These are phyloP conservation scores for Helicoverpa armigera DNA, from an alignment of 1,140 invertebrate species.

Conservation along the genomic window DNA sequence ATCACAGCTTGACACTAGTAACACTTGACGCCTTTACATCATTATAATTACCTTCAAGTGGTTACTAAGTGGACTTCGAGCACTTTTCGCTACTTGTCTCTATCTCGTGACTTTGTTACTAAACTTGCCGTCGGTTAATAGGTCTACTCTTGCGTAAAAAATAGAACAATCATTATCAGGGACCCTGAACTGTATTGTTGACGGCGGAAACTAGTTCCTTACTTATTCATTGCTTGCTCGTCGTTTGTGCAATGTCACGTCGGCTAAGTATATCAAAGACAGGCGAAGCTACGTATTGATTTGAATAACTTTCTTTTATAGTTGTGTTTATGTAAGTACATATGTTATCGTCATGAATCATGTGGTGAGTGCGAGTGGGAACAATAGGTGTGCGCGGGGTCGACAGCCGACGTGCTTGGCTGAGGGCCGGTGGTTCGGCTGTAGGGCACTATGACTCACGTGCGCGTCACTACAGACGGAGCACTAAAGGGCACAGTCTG, in stretches of 20 bases:
- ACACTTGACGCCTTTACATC: too few species aligned
- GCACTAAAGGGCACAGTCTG: slow-evolving; percentile 15
- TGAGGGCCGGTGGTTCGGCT: neutral
- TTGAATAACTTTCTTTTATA: neutral
- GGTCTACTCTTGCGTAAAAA: neutral
- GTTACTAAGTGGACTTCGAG: neutral
- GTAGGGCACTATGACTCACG: slow-evolving; percentile 2
- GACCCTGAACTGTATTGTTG: slow-evolving; percentile 5
- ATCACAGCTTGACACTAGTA: neutral
- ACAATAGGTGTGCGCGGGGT: slow-evolving; percentile 18
- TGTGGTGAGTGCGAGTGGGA: neutral
- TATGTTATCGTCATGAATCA: slow-evolving; percentile 13
- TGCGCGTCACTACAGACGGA: neutral
- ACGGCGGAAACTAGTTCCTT: slow-evolving; percentile 28
- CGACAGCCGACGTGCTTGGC: slow-evolving; percentile 22
- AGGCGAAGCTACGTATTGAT: neutral
- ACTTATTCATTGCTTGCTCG: slow-evolving; percentile 9
- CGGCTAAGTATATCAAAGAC: neutral
- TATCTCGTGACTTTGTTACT: neutral
- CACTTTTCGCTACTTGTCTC: neutral
- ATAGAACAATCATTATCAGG: slow-evolving; percentile 11
- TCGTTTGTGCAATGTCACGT: neutral
- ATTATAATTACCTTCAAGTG: too few species aligned
- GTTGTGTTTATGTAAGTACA: neutral
- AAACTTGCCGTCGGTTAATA: neutral